Base-by-base conservation (phyloP, 2,113 vertebrate genomes). In the Tupaia chinensis region DNA sequence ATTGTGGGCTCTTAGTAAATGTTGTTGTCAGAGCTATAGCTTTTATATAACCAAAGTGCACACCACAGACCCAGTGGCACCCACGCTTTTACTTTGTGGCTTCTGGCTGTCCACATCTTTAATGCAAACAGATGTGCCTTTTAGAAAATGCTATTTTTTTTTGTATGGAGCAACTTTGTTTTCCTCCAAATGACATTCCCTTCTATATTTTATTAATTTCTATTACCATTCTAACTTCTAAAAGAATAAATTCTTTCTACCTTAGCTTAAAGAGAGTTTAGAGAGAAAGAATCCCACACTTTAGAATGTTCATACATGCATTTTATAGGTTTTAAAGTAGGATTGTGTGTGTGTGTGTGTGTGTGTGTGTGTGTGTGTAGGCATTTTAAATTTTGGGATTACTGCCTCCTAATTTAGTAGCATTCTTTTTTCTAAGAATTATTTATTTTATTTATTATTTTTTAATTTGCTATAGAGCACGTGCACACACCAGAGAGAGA, bases 21-120 rank as follows among this genome's bases (percentile, higher is more conserved):
- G 76, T 7, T 76, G 66, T 70, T 96, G 94, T 89, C 87, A 78
- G 11, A 13, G 7, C 53, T 61, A 7, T 25, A 93, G 93, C 87
- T 96, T 95, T 95, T 78, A 85, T 20, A 34, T 13, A 93, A 53
- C 86, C 56, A 29, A 58, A 90, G 84, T 74, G 32, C 29, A 82
- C 10, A 83, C 93, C 95, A 69, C 92, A 93, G 95, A 95, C 93
- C 63, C 68, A 70, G 0, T 93, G 95, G 70, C 82, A 77, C 83
- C 96, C 93, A 91, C 63, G 34, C 70, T 96, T 93, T 93, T 72
- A 96, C 80, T 95, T 95, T 81, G 94, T 94, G 97, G 92, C 34
- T 97, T 97, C 56, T 70, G 87, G 60, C 60, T 96, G 7, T 92
- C 94, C 93, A 88, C 92, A 96, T 96, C 77, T 94, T 96, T 93